Base-by-base conservation (phyloP, 2,888 invertebrate species). In the Celastrina argiolus region DNA sequence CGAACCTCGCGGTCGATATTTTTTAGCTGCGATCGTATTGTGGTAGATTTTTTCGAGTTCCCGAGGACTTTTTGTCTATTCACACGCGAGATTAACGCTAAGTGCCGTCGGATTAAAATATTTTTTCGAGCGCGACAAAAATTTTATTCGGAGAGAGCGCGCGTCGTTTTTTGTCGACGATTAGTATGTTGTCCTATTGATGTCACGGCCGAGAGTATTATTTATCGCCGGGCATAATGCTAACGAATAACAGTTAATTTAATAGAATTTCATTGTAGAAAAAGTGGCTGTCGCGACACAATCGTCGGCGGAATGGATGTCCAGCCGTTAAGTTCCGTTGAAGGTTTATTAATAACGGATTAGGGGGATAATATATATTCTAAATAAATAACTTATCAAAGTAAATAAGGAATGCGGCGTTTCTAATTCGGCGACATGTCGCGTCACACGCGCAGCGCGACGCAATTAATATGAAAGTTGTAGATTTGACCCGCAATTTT, bases 1-100 rank as follows among this genome's bases (percentile, higher is more conserved):
- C 75, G 85, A 83, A 82, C 85, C 73, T 74, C 69, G 65, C 69
- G 72, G 73, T 73, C 74, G 75, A 74, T 76, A 72, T 71, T 72
- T 71, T 70, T 72, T 69, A 70, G 69, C 69, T 68, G 68, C 69
- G 69, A 69, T 72, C 61, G 73, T 72, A 67, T 69, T 71, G 68
- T 72, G 69, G 66, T 67, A 66, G 63, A 66, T 63, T 69, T 71
- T 71, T 69, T 65, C 63, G 34, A 63, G 39, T 67, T 66, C 66
- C 65, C 67, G 64, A 51, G 67, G 64, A 64, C 26, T 69, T 69
- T 71, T 68, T 69, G 64, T 70, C 67, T 67, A 68, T 58, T 66
- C 68, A 65, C 64, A 45, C 64, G 41, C 61, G 61, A 18, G 45
- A 66, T 70, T 69, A 70, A 68, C 61, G 61, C 61, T 39, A 22